A percentile compares a stretch with the other conserved stretches of the same genome.
These are phyloP conservation scores for Thymelicus sylvestris DNA, from an alignment of 2,888 invertebrate species.

Conservation along the genomic window DNA sequence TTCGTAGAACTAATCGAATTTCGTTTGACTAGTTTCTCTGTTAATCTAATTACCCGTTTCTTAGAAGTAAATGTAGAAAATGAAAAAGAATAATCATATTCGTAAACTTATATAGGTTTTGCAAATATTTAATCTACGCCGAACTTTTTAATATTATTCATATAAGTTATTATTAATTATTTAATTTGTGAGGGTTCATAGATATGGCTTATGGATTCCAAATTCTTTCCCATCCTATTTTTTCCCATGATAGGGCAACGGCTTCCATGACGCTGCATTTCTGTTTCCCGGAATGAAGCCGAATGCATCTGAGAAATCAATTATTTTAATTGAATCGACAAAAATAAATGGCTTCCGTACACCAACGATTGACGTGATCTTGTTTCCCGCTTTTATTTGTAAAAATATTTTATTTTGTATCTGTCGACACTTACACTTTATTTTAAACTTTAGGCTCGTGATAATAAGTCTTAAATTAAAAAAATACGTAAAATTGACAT, in stretches of 20 bases:
- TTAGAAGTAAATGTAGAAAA: too few species aligned
- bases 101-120: too few species aligned
- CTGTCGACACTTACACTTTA: conserved; percentile 28
- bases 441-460: conserved; percentile 34
- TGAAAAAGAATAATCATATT: too few species aligned
- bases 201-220: background rate
- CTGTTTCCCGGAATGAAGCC: conserved; percentile 48
- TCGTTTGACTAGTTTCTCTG: too few species aligned
- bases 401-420: conserved; percentile 36
- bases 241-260: conserved; percentile 21
- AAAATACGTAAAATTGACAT: conserved; percentile 2
- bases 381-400: conserved; percentile 66
- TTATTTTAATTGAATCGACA: conserved; percentile 80
- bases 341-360: conserved; percentile 76
- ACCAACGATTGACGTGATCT: conserved; percentile 68
- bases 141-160: too few species aligned
- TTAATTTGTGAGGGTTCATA: background rate
- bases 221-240: background rate
- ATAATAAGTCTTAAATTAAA: conserved; percentile 16
- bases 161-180: too few species aligned
- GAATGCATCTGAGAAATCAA: conserved; percentile 74
- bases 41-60: too few species aligned
- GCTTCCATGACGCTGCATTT: conserved; percentile 48
- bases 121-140: too few species aligned
- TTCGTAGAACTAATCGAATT: too few species aligned